phyloP scores from a whole-genome alignment of 2,797 vertebrate species.

The Myiothlypis coronata region DNA sequence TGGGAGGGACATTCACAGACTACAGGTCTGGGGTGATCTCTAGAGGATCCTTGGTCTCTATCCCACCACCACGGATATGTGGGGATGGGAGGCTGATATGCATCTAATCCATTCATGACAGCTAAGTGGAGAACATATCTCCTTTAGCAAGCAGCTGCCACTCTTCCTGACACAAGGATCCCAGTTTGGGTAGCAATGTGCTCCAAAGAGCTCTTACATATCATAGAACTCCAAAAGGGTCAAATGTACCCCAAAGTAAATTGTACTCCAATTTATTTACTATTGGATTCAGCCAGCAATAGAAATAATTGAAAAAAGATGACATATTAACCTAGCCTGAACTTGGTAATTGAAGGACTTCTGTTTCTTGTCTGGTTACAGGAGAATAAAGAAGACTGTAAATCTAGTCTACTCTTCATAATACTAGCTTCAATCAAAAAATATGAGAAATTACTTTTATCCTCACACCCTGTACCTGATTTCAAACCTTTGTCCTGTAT shows the following conservation, averaged over 20 bases:
- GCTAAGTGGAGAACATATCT: background rate
- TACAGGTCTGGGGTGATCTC: background rate
- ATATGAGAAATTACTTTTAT: background rate
- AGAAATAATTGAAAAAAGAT: background rate
- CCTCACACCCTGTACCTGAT: background rate
- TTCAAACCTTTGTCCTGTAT: background rate
- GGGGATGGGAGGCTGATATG: background rate
- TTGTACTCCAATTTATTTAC: background rate
- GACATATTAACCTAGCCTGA: background rate
- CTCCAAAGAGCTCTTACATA: background rate
- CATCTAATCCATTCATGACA: background rate
- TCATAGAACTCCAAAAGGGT: background rate
- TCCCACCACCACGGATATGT: background rate
- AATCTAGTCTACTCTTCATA: background rate
- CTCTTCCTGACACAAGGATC: background rate
- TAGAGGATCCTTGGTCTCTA: background rate
- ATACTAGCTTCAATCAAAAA: background rate
- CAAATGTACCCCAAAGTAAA: background rate
- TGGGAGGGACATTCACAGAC: background rate
- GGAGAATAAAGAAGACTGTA: background rate
- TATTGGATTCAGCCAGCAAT: background rate
- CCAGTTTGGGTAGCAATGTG: background rate
- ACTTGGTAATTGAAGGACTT: background rate
- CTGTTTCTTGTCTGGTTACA: background rate
- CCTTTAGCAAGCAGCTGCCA: background rate